Percentiles rank a stretch among this genome's conserved stretches.
phyloP scores from a whole-genome alignment of 2,113 vertebrate genomes.

The Anguilla rostrata region DNA sequence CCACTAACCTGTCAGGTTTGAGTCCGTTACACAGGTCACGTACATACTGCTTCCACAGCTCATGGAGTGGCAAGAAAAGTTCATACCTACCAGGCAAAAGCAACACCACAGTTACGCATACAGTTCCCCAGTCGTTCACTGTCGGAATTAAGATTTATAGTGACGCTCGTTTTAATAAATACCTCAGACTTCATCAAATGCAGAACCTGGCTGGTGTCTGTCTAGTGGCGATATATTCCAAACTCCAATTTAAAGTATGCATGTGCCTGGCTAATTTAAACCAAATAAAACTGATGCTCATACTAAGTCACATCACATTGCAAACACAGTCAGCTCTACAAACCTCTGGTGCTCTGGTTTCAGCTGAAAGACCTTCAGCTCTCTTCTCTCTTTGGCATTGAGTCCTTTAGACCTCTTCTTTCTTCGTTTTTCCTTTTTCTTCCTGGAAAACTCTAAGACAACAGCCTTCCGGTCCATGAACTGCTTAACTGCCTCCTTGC shows the following conservation, averaged over 20 bases:
- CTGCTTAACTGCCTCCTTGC: slow-evolving; percentile 42
- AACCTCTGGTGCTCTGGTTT: slow-evolving; percentile 81
- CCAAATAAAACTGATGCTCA: background rate
- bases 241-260: background rate
- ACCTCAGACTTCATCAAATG: background rate
- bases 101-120: background rate
- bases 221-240: background rate
- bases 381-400: slow-evolving; percentile 72
- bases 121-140: too few species aligned
- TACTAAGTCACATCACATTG: background rate
- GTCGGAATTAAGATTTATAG: background rate
- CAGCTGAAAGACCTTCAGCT: slow-evolving; percentile 78
- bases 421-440: slow-evolving; percentile 54
- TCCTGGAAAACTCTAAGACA: slow-evolving; percentile 67
- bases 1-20: slow-evolving; percentile 74
- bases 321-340: slow-evolving; percentile 23
- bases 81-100: slow-evolving; percentile 70
- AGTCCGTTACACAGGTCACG: slow-evolving; percentile 81
- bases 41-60: slow-evolving; percentile 91
- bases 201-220: background rate
- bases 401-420: slow-evolving; percentile 70
- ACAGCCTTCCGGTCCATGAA: slow-evolving; percentile 76
- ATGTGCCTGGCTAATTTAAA: background rate
- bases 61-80: slow-evolving; percentile 85
- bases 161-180: background rate